Conservation (phyloP, 2,888 invertebrate genomes). For the Diarsia brunnea region DNA sequence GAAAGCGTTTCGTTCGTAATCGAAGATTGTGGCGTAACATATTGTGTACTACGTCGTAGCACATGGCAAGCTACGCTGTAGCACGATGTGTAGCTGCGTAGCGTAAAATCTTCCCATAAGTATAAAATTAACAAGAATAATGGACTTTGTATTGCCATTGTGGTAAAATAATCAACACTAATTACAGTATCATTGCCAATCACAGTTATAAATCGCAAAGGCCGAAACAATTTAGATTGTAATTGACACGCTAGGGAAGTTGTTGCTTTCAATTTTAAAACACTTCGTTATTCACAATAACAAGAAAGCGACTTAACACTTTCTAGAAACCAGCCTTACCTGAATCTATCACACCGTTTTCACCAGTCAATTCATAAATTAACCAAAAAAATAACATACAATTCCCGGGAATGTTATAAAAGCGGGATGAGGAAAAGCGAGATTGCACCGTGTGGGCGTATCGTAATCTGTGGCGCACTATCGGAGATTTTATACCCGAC, state of each 20-base stretch:
- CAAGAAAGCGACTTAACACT: background rate
- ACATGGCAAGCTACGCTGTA: background rate
- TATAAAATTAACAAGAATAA: background rate
- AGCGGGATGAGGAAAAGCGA: slow-evolving; percentile 2
- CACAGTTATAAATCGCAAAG: too few relatives aligned
- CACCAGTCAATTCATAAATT: slow-evolving; percentile 9
- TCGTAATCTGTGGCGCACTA: slow-evolving; percentile 23
- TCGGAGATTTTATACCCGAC: slow-evolving; percentile 13
- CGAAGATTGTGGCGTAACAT: background rate
- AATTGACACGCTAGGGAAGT: too few relatives aligned
- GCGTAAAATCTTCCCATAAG: too few relatives aligned
- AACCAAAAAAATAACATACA: slow-evolving; percentile 1
- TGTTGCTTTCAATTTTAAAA: background rate
- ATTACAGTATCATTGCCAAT: too few relatives aligned
- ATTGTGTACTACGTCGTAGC: background rate
- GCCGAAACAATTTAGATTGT: too few relatives aligned
- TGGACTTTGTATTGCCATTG: background rate
- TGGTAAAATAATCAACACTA: background rate
- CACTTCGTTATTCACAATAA: background rate
- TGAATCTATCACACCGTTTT: background rate
- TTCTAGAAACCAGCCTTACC: background rate
- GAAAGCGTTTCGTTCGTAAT: background rate
- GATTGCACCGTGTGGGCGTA: slow-evolving; percentile 19
- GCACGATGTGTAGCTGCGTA: background rate
- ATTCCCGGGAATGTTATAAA: slow-evolving; percentile 24